Conservation (phyloP, 2,113 vertebrate species). For the Heptranchias perlo region DNA sequence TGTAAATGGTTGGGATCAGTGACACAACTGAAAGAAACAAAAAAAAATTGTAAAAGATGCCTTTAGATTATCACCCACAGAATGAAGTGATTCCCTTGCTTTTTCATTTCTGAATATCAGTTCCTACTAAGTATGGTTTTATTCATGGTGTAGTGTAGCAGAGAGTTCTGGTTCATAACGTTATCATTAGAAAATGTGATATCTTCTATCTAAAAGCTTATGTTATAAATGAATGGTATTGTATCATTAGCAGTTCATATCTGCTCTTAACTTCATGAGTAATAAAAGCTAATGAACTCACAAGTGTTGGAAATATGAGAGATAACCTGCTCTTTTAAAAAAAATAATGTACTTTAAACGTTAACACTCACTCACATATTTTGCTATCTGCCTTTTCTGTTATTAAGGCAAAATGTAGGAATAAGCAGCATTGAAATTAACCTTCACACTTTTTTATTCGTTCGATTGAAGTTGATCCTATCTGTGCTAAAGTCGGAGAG, state of each 20-base stretch:
- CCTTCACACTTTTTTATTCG: not conserved
- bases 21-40: not conserved
- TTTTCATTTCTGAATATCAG: not conserved
- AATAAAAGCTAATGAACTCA: not conserved
- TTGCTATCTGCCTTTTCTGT: not conserved
- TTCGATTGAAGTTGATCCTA: not conserved
- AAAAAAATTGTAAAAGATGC: not conserved
- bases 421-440: not conserved
- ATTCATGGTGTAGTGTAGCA: not conserved
- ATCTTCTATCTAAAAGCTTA: not conserved
- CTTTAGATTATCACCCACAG: not conserved
- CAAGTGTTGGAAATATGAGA: not conserved
- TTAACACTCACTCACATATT: not conserved
- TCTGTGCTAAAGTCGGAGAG: not conserved
- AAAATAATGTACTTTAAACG: not conserved
- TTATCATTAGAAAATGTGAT: not conserved
- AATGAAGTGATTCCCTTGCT: not conserved
- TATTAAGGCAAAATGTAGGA: not conserved
- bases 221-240: not conserved
- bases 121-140: not conserved
- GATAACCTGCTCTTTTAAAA: not conserved
- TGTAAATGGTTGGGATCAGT: not conserved
- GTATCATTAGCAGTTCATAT: not conserved
- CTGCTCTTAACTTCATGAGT: not conserved
- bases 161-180: not conserved